Conservation (phyloP, 2,797 vertebrate genomes). For the Leptatherina wallacei region DNA sequence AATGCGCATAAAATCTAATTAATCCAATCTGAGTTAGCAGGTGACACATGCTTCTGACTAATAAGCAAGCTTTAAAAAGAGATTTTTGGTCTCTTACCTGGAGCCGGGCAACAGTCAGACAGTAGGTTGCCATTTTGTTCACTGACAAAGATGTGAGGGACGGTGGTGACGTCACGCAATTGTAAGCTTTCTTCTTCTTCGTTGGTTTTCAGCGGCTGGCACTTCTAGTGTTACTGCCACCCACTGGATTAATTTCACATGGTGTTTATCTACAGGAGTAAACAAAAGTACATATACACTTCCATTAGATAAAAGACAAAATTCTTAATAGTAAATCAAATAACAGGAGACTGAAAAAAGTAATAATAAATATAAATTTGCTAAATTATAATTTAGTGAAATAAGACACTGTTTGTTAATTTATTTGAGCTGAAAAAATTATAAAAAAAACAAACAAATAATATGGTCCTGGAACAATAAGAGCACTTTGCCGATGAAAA, state of each 20-base stretch:
- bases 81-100: slow-evolving; percentile 83
- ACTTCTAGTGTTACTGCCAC: not conserved
- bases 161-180: slow-evolving; percentile 79
- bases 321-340: no score
- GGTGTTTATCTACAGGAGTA: not conserved
- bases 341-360: no score
- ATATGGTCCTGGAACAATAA: no score
- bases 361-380: no score
- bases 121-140: slow-evolving; percentile 99
- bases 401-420: no score
- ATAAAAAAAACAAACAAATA: no score
- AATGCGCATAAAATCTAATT: rapidly evolving
- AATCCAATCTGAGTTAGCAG: rapidly evolving
- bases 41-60: not conserved
- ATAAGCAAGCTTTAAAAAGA: not conserved
- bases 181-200: slow-evolving; percentile 23
- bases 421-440: no score
- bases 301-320: no score
- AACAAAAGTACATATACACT: no score
- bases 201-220: not conserved
- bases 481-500: no score
- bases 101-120: slow-evolving; percentile 88
- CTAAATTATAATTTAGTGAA: no score
- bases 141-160: slow-evolving; percentile 97
- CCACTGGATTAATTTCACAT: not conserved